Conservation (phyloP, 1,140 invertebrate genomes). For the Pseudomyrmex pallidus region DNA sequence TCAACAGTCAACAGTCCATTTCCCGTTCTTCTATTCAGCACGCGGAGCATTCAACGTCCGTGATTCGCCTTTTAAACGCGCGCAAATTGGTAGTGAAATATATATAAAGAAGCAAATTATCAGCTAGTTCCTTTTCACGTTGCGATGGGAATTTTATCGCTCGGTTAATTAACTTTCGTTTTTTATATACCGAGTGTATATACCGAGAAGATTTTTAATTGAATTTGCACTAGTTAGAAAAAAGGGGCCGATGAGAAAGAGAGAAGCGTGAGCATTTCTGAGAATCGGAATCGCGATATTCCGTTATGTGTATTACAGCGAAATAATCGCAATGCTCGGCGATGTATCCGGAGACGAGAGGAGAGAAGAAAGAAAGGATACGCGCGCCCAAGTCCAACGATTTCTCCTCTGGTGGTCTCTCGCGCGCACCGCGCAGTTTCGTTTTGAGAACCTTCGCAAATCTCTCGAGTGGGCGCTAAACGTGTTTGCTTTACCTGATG, state of each 20-base stretch:
- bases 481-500: slow-evolving; percentile 64
- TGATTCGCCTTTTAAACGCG: neutral
- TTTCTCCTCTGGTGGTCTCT: slow-evolving; percentile 60
- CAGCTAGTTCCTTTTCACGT: too few relatives aligned
- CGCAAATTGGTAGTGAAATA: neutral
- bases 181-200: neutral
- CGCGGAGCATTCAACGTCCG: neutral
- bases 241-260: neutral
- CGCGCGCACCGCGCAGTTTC: neutral
- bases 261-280: neutral
- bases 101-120: slow-evolving; percentile 1
- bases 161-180: slow-evolving; percentile 20
- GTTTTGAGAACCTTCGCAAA: slow-evolving; percentile 58
- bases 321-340: slow-evolving; percentile 32
- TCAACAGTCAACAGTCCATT: neutral
- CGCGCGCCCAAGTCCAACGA: too few relatives aligned
- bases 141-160: neutral
- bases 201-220: neutral
- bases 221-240: neutral
- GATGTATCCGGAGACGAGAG: neutral
- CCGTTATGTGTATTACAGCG: neutral
- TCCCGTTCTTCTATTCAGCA: neutral
- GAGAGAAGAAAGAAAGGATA: neutral
- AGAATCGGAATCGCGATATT: slow-evolving; percentile 28
- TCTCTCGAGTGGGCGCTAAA: slow-evolving; percentile 70